Percentiles rank a stretch among this genome's conserved stretches.
Conservation (phyloP, 2,113 vertebrate species). For the Hiodon tergisus region DNA sequence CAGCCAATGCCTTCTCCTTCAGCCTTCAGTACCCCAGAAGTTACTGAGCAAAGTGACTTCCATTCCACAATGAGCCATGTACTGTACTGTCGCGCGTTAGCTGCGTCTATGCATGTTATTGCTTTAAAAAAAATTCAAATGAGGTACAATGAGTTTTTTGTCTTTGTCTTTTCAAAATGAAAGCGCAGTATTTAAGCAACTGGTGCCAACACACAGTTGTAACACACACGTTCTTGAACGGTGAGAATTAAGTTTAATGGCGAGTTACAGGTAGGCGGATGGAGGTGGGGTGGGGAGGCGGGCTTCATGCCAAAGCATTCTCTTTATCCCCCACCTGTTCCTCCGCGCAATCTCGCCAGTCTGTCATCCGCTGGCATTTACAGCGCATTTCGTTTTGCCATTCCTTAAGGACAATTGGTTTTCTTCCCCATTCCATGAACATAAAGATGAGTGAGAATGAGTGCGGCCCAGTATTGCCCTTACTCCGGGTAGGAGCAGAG, state of each 20-base stretch:
- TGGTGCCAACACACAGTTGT: slow-evolving; percentile 37
- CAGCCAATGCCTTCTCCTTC: background rate
- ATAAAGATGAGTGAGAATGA: slow-evolving; percentile 78
- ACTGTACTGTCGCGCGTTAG: background rate
- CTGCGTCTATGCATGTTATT: slow-evolving; percentile 37
- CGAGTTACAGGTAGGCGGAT: background rate
- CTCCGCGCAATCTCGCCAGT: slow-evolving; percentile 71
- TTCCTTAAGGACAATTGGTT: slow-evolving; percentile 93
- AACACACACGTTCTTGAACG: slow-evolving; percentile 35
- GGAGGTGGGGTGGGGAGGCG: background rate
- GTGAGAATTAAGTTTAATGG: background rate
- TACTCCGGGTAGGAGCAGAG: slow-evolving; percentile 46
- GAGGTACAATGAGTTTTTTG: slow-evolving; percentile 31
- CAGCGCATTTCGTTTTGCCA: slow-evolving; percentile 81
- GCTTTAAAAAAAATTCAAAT: slow-evolving; percentile 40
- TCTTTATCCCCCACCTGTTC: slow-evolving; percentile 51
- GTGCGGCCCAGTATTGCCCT: slow-evolving; percentile 79
- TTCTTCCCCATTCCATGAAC: slow-evolving; percentile 81
- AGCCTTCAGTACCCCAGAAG: background rate
- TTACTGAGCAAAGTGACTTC: background rate
- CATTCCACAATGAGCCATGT: background rate
- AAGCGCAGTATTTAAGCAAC: slow-evolving; percentile 33
- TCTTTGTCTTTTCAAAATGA: slow-evolving; percentile 49
- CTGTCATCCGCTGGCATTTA: slow-evolving; percentile 89
- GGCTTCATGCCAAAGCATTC: background rate